Conservation (phyloP, 2,797 vertebrate species). For the Peromyscus nudipes region DNA sequence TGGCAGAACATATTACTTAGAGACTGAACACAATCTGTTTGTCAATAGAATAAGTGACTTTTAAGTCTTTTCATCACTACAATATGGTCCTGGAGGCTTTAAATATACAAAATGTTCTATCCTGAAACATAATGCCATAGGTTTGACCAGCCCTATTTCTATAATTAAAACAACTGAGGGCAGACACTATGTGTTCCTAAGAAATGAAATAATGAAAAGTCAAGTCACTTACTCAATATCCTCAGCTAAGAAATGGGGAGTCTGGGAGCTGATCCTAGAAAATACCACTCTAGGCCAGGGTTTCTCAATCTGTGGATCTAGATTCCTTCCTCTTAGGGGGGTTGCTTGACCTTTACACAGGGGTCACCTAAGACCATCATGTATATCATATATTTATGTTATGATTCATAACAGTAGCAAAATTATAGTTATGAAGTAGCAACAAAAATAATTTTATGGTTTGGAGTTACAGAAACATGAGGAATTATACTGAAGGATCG, state of each 20-base stretch:
- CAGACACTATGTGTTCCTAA: background rate
- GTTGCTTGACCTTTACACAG: background rate
- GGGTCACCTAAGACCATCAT: background rate
- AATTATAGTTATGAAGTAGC: background rate
- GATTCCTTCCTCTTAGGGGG: background rate
- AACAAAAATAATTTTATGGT: background rate
- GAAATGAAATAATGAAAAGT: background rate
- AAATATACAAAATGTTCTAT: background rate
- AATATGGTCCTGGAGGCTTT: background rate
- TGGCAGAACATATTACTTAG: background rate
- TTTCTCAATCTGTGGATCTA: background rate
- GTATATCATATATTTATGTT: too few relatives aligned
- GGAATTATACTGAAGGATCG: too few relatives aligned
- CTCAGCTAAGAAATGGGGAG: background rate
- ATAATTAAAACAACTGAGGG: background rate
- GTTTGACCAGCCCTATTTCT: background rate
- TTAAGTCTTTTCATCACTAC: background rate
- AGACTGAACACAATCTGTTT: background rate
- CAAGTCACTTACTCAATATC: conserved; percentile 24
- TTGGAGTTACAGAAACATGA: background rate
- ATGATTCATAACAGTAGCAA: background rate
- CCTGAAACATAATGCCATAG: background rate
- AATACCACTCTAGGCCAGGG: too few relatives aligned
- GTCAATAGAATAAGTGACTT: background rate
- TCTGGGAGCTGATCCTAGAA: background rate